phyloP scores from a whole-genome alignment of 1,140 invertebrate genomes.

The Aphelinus atriplicis region DNA sequence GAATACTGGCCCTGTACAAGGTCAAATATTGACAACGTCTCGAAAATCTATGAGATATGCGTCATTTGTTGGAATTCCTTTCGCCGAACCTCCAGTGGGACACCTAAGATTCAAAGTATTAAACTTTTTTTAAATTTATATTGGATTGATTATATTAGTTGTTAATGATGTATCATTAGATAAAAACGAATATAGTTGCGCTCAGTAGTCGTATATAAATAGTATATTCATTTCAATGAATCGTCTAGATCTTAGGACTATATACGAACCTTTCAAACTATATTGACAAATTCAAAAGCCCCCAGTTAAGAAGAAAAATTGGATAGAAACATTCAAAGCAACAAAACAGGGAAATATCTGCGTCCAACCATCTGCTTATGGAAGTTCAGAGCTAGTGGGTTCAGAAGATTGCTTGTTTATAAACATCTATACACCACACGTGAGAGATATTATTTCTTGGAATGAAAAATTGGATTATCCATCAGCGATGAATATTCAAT shows the following conservation, averaged over 20 bases:
- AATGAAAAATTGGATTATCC: neutral
- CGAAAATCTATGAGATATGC: too few relatives aligned
- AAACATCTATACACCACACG: conserved; percentile 57
- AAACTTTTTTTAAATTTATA: conserved; percentile 1
- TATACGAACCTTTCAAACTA: too few relatives aligned
- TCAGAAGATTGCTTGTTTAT: conserved; percentile 57
- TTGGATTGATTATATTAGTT: conserved; percentile 58
- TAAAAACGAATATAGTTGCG: too few relatives aligned
- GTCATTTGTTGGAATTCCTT: conserved; percentile 44
- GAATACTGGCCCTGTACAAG: too few relatives aligned
- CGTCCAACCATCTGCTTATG: conserved; percentile 32
- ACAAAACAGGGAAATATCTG: conserved; percentile 43
- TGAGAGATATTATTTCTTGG: conserved; percentile 31
- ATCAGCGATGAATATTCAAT: too few relatives aligned
- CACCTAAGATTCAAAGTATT: conserved; percentile 40
- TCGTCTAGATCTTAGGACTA: too few relatives aligned
- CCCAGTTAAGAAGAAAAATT: conserved; percentile 41
- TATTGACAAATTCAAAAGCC: conserved; percentile 11
- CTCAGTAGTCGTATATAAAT: too few relatives aligned
- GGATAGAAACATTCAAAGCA: conserved; percentile 37
- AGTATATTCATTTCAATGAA: too few relatives aligned
- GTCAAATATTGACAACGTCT: too few relatives aligned
- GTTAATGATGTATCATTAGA: too few relatives aligned
- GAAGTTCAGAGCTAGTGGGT: conserved; percentile 39
- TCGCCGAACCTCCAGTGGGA: conserved; percentile 38